Evolutionary conservation across 2,797 vertebrate species (phyloP).

Genomic region (Cyprinodon diabolis): DNA sequence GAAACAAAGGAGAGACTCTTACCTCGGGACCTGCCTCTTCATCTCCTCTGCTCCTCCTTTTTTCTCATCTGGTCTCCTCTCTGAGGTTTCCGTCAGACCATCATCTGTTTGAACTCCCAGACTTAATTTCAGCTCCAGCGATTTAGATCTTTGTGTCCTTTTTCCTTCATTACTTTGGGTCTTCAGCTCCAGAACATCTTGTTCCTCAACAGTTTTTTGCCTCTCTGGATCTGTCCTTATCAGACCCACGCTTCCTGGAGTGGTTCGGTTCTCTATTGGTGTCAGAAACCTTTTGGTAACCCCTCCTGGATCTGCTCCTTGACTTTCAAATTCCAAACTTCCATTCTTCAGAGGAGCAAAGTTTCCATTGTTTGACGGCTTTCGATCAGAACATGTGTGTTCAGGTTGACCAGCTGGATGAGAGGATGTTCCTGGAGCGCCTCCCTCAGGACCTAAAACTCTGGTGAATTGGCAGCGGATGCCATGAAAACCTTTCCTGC

Average conservation of each 20-base stretch:
- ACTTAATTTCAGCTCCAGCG: background rate
- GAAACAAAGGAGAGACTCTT: conserved; percentile 6
- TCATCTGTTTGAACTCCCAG: background rate
- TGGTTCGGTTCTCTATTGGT: conserved; percentile 7
- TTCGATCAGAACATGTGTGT: background rate
- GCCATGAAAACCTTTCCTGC: conserved; percentile 37
- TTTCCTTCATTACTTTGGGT: background rate
- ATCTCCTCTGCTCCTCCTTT: background rate
- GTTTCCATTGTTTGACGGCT: background rate
- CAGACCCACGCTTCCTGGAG: background rate
- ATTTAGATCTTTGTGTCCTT: background rate
- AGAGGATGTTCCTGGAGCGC: background rate
- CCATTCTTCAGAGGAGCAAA: background rate
- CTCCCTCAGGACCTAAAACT: background rate
- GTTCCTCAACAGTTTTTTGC: background rate
- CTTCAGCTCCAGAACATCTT: background rate
- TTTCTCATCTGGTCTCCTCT: background rate
- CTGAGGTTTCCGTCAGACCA: background rate
- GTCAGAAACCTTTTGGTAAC: background rate
- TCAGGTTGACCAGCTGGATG: background rate
- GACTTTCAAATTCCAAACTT: background rate
- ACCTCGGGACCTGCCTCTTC: conserved; percentile 45
- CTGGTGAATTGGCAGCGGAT: conserved; percentile 36
- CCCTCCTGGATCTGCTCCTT: background rate
- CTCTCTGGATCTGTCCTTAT: background rate